Percentiles rank a stretch among this genome's conserved stretches.
phyloP scores from a whole-genome alignment of 2,113 vertebrate genomes.

The Anarhynchus alexandrinus region DNA sequence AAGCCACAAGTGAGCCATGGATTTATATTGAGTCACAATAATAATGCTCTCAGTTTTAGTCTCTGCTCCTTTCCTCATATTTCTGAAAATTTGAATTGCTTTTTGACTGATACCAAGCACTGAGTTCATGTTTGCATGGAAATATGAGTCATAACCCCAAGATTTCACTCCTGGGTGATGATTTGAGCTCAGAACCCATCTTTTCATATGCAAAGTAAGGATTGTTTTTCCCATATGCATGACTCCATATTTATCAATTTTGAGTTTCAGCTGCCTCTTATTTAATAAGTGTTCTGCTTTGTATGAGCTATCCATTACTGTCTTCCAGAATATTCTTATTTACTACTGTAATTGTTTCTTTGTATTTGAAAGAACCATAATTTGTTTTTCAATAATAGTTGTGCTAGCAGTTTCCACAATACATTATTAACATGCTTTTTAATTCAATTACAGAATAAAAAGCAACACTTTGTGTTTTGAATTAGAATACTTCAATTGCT shows the following conservation, averaged over 20 bases:
- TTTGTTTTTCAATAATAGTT: constrained; percentile 23
- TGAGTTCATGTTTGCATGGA: not conserved
- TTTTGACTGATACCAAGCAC: not conserved
- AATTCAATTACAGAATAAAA: constrained; percentile 5
- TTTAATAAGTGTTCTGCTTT: constrained; percentile 2
- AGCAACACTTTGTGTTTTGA: not conserved
- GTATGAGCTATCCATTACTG: not conserved
- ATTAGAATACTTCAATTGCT: not conserved
- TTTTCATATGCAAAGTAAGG: not conserved
- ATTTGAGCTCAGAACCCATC: not conserved
- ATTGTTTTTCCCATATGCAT: constrained; percentile 33
- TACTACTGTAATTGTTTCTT: not conserved
- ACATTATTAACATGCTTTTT: constrained; percentile 9
- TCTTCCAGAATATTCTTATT: constrained; percentile 28
- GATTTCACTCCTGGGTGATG: constrained; percentile 33
- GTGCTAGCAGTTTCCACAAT: not conserved
- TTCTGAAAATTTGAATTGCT: not conserved
- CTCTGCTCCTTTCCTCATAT: not conserved
- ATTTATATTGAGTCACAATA: not conserved
- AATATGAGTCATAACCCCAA: constrained; percentile 51
- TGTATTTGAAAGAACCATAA: constrained; percentile 14
- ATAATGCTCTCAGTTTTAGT: not conserved
- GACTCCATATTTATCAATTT: constrained; percentile 23
- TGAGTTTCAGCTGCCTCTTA: not conserved
- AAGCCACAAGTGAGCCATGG: not conserved